Percentiles rank a stretch among this genome's conserved stretches.
phyloP scores from a whole-genome alignment of 2,888 invertebrate species.

The Leucoma salicis region DNA sequence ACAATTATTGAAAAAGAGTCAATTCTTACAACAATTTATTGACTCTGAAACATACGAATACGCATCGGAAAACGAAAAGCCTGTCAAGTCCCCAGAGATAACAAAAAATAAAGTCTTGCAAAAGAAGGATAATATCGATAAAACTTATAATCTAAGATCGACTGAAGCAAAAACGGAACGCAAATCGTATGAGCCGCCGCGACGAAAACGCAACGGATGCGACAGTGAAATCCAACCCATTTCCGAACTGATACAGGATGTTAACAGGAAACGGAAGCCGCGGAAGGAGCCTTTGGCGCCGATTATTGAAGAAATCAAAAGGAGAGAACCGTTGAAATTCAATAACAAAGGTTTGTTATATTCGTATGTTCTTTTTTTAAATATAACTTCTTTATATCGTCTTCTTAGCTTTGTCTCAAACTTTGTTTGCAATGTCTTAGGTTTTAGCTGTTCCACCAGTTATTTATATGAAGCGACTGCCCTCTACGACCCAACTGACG shows the following conservation, averaged over 20 bases:
- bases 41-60: slow-evolving; percentile 65
- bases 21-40: slow-evolving; percentile 60
- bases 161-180: slow-evolving; percentile 60
- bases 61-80: slow-evolving; percentile 65
- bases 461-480: no score
- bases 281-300: slow-evolving; percentile 61
- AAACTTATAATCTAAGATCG: slow-evolving; percentile 65
- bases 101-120: slow-evolving; percentile 8
- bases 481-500: no score
- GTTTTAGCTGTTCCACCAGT: no score
- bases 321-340: slow-evolving; percentile 53
- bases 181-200: slow-evolving; percentile 50
- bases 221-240: slow-evolving; percentile 27
- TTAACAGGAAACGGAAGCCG: slow-evolving; percentile 37
- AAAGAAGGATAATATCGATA: slow-evolving; percentile 49
- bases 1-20: slow-evolving; percentile 65
- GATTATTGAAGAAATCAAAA: slow-evolving; percentile 68
- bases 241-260: slow-evolving; percentile 27
- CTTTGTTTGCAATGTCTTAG: no score
- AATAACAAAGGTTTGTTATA: slow-evolving; percentile 48
- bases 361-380: no score
- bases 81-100: slow-evolving; percentile 34
- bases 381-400: no score
- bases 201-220: slow-evolving; percentile 33
- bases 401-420: no score